These are phyloP conservation scores for Diaprepes abbreviatus DNA, from an alignment of 2,888 invertebrate genomes.

Conservation along the genomic window DNA sequence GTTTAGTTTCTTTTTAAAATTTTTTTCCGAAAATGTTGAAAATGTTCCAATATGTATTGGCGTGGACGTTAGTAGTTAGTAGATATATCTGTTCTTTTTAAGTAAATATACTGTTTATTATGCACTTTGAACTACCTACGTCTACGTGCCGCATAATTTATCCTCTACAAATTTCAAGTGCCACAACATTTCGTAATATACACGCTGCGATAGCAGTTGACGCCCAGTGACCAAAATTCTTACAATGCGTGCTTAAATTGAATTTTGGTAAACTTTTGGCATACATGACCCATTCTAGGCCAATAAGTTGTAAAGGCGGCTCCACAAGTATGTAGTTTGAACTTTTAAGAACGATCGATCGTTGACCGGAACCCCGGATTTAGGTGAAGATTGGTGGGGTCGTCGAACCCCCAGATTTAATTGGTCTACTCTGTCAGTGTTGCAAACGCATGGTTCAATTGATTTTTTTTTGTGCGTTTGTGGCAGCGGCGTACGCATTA, in stretches of 20 bases:
- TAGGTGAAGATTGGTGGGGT: constrained; percentile 48
- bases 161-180: not conserved
- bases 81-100: too few species aligned
- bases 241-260: constrained; percentile 35
- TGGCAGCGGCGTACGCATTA: constrained; percentile 18
- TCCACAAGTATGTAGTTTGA: constrained; percentile 34
- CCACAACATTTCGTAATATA: constrained; percentile 14
- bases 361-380: constrained; percentile 51
- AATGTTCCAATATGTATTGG: too few species aligned
- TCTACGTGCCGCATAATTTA: too few species aligned
- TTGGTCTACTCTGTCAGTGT: constrained; percentile 33
- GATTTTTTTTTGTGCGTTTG: constrained; percentile 26
- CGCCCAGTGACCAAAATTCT: constrained; percentile 39
- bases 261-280: constrained; percentile 41
- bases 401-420: constrained; percentile 46
- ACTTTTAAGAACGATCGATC: constrained; percentile 44
- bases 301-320: constrained; percentile 34
- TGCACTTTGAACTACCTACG: too few species aligned
- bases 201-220: constrained; percentile 18
- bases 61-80: too few species aligned
- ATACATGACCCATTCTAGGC: constrained; percentile 44
- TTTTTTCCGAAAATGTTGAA: too few species aligned
- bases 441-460: constrained; percentile 30
- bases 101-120: too few species aligned
- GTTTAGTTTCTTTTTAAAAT: too few species aligned